phyloP scores from a whole-genome alignment of 2,113 vertebrate genomes.

The Centropus unirufus region DNA sequence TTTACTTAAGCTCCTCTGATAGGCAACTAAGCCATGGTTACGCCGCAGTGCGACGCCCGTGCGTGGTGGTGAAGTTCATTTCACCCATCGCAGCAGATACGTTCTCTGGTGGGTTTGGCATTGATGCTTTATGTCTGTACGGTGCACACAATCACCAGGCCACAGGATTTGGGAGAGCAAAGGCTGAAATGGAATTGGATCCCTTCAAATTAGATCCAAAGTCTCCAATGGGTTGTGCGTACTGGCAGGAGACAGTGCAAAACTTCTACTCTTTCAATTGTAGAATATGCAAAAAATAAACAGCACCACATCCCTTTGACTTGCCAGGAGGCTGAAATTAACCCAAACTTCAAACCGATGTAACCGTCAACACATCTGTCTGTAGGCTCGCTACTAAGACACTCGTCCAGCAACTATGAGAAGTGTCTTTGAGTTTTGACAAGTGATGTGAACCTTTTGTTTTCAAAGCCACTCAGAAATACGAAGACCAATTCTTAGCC shows the following conservation, averaged over 20 bases:
- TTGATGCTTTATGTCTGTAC: background rate
- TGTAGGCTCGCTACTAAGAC: background rate
- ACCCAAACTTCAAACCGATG: background rate
- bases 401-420: background rate
- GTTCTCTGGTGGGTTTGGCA: background rate
- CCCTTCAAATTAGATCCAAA: background rate
- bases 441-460: background rate
- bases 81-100: background rate
- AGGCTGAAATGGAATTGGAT: background rate
- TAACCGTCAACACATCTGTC: background rate
- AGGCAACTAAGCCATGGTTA: background rate
- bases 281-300: background rate
- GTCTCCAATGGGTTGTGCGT: background rate
- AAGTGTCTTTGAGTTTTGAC: background rate
- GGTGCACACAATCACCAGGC: background rate
- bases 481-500: background rate
- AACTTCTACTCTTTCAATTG: background rate
- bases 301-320: background rate
- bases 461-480: background rate
- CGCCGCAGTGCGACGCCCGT: background rate
- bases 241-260: background rate
- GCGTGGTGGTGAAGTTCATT: background rate
- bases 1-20: slow-evolving; percentile 6
- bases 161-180: background rate
- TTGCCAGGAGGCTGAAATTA: background rate